These are phyloP conservation scores for Sinopyrophorus schimmeli DNA, from an alignment of 2,888 invertebrate genomes.

Conservation along the genomic window DNA sequence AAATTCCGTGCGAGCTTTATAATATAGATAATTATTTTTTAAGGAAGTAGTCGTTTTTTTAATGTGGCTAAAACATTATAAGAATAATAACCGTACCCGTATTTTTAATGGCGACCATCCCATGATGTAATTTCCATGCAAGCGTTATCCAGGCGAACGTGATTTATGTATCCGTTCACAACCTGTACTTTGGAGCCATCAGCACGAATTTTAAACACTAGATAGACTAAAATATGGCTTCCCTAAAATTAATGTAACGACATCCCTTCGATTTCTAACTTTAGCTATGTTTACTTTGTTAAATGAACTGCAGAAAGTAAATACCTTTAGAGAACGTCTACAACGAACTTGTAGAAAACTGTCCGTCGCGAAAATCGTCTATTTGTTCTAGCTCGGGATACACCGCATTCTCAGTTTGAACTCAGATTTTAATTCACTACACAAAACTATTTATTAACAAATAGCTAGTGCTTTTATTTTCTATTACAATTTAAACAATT, in stretches of 20 bases:
- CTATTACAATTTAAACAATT: no score
- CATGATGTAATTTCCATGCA: slow-evolving; percentile 39
- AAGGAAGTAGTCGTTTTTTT: no score
- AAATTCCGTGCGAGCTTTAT: neutral
- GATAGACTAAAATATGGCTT: slow-evolving; percentile 37
- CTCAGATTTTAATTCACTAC: no score
- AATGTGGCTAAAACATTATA: slow-evolving; percentile 21
- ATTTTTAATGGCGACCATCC: slow-evolving; percentile 42
- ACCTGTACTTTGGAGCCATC: slow-evolving; percentile 50
- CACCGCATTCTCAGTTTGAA: no score
- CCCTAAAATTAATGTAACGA: slow-evolving; percentile 30
- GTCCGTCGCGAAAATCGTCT: no score
- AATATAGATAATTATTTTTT: no score
- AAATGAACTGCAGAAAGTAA: slow-evolving; percentile 30
- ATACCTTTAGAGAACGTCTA: slow-evolving; percentile 17
- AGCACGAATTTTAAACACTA: slow-evolving; percentile 47
- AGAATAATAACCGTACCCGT: slow-evolving; percentile 36
- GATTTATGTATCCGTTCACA: slow-evolving; percentile 50
- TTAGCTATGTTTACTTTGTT: slow-evolving; percentile 25
- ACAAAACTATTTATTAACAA: no score
- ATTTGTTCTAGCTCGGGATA: no score
- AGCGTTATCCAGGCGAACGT: slow-evolving; percentile 42
- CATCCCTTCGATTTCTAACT: slow-evolving; percentile 28
- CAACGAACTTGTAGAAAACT: slow-evolving; percentile 10
- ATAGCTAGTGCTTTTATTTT: no score